These are phyloP conservation scores for Epistrophe grossulariae DNA, from an alignment of 2,888 invertebrate genomes.

Conservation along the genomic window DNA sequence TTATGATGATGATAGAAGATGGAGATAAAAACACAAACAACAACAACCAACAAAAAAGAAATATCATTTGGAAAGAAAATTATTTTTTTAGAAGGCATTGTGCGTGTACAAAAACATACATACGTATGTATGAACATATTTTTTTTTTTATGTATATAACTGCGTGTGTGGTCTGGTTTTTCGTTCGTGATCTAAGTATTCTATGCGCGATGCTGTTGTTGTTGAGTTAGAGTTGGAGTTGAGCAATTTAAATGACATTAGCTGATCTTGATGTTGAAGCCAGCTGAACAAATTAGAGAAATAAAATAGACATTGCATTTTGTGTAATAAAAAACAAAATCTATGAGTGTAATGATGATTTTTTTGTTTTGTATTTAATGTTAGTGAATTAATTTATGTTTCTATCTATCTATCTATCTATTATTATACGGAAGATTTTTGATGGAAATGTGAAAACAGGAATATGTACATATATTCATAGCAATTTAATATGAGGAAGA, in stretches of 20 bases:
- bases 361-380: background rate
- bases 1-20: constrained; percentile 62
- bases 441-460: background rate
- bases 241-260: constrained; percentile 75
- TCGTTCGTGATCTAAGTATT: constrained; percentile 69
- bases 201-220: constrained; percentile 12
- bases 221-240: constrained; percentile 14
- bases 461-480: background rate
- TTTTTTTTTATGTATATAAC: background rate
- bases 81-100: constrained; percentile 15
- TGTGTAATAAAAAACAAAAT: constrained; percentile 11
- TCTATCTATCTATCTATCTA: background rate
- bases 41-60: background rate
- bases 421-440: background rate
- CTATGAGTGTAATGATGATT: background rate
- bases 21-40: background rate
- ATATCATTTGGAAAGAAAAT: constrained; percentile 15
- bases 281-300: background rate
- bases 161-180: constrained; percentile 70
- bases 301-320: constrained; percentile 33
- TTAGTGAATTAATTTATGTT: constrained; percentile 15
- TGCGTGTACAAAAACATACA: background rate
- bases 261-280: constrained; percentile 55
- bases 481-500: background rate
- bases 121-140: background rate